Evolutionary conservation across 2,797 vertebrate genomes (phyloP).

Genomic region (Botia almorhae): DNA sequence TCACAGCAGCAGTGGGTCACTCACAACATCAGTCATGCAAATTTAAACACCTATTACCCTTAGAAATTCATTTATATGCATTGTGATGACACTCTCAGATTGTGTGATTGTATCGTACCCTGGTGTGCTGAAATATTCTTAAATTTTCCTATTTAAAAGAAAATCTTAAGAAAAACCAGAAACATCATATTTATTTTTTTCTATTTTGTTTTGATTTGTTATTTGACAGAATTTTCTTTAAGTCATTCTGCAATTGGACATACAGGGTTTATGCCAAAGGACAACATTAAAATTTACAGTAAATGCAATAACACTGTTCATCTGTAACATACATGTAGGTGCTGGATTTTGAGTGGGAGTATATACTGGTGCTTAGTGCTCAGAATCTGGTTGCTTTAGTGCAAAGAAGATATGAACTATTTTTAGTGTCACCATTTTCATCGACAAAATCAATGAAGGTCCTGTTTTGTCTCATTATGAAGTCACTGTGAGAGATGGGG

Average conservation of each 20-base stretch:
- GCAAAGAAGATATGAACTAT: conserved; percentile 78
- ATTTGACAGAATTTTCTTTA: no score
- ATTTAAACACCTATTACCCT: conserved; percentile 1
- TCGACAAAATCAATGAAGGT: conserved; percentile 79
- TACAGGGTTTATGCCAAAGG: no score
- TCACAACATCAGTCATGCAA: not conserved
- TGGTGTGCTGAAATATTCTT: not conserved
- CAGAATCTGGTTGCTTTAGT: conserved; percentile 79
- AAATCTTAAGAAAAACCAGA: not conserved
- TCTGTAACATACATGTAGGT: conserved; percentile 68
- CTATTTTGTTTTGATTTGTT: no score
- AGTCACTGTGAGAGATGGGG: conserved; percentile 79
- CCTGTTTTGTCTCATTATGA: conserved; percentile 82
- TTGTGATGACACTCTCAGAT: not conserved
- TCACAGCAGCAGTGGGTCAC: conserved; percentile 9
- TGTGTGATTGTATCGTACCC: not conserved
- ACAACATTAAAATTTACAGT: not conserved
- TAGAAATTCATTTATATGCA: conserved; percentile 10
- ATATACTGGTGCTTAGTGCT: conserved; percentile 81
- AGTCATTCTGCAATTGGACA: no score
- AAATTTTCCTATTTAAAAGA: not conserved
- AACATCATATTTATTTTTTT: no score
- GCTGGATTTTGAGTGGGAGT: conserved; percentile 84
- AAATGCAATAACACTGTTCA: not conserved
- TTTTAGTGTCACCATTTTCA: conserved; percentile 74